These are phyloP conservation scores for Drosophila lini DNA, from an alignment of 1,140 invertebrate genomes.

Conservation along the genomic window DNA sequence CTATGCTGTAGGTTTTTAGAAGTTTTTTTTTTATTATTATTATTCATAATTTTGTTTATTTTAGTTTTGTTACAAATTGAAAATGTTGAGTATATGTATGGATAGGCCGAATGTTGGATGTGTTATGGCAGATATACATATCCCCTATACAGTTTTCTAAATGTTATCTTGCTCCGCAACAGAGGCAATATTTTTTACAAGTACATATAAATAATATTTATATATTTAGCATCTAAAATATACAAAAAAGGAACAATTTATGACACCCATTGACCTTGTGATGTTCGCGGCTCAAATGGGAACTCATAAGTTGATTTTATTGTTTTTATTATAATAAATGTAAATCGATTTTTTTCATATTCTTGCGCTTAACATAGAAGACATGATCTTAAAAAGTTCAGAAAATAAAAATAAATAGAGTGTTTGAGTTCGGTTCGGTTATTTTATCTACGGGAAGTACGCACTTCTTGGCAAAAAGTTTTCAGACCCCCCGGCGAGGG, in stretches of 20 bases:
- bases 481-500: slow-evolving; percentile 31
- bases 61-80: slow-evolving; percentile 63
- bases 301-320: slow-evolving; percentile 58
- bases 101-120: slow-evolving; percentile 43
- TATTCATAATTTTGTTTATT: slow-evolving; percentile 52
- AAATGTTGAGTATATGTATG: slow-evolving; percentile 54
- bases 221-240: slow-evolving; percentile 71
- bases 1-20: neutral
- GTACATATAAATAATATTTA: slow-evolving; percentile 62
- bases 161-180: slow-evolving; percentile 20
- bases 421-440: slow-evolving; percentile 43
- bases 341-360: slow-evolving; percentile 78
- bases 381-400: slow-evolving; percentile 58
- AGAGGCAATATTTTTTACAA: slow-evolving; percentile 47
- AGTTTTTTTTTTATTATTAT: slow-evolving; percentile 38
- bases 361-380: slow-evolving; percentile 74
- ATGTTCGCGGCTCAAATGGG: slow-evolving; percentile 43
- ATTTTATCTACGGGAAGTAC: slow-evolving; percentile 58
- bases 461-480: slow-evolving; percentile 69
- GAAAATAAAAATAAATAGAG: slow-evolving; percentile 49
- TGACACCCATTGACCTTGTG: slow-evolving; percentile 49
- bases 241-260: slow-evolving; percentile 83
- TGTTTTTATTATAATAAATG: slow-evolving; percentile 75
- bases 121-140: slow-evolving; percentile 55
- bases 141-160: slow-evolving; percentile 55